phyloP scores from a whole-genome alignment of 2,888 invertebrate species.

The Phortica magna region DNA sequence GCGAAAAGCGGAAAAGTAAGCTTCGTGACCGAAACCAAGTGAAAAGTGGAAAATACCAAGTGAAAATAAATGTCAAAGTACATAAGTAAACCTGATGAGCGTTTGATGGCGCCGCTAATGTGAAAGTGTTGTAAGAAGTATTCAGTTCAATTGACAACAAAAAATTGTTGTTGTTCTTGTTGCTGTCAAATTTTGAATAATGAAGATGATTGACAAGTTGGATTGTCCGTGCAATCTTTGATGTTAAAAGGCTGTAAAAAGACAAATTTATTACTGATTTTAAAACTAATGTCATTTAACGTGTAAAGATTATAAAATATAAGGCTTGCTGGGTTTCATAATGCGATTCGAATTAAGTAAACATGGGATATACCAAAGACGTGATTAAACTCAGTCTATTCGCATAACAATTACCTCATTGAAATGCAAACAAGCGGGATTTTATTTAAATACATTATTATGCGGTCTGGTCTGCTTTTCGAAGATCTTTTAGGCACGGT shows the following conservation, averaged over 20 bases:
- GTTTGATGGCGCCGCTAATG: slow-evolving; percentile 26
- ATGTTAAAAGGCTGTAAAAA: too few relatives aligned
- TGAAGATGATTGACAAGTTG: slow-evolving; percentile 40
- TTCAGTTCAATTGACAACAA: slow-evolving; percentile 46
- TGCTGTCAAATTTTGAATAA: slow-evolving; percentile 38
- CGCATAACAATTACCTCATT: slow-evolving; percentile 60
- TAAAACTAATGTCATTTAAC: too few relatives aligned
- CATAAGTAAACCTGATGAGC: slow-evolving; percentile 43
- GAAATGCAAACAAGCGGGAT: slow-evolving; percentile 63
- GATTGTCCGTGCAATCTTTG: background rate
- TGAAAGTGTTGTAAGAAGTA: background rate
- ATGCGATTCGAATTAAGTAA: too few relatives aligned
- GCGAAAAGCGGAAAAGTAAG: too few relatives aligned
- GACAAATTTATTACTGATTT: too few relatives aligned
- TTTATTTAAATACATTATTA: slow-evolving; percentile 55
- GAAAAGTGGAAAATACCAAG: slow-evolving; percentile 22
- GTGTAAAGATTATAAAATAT: too few relatives aligned
- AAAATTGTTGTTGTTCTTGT: slow-evolving; percentile 50
- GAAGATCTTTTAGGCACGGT: background rate
- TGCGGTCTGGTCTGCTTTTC: slow-evolving; percentile 56
- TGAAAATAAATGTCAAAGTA: slow-evolving; percentile 20
- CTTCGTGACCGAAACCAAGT: too few relatives aligned
- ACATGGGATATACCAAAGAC: too few relatives aligned
- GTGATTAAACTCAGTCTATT: too few relatives aligned
- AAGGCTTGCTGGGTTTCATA: too few relatives aligned